Evolutionary conservation across 2,797 vertebrate species (phyloP), one percentile per base, ranked within the genome.

Genomic region (Dermochelys coriacea): DNA sequence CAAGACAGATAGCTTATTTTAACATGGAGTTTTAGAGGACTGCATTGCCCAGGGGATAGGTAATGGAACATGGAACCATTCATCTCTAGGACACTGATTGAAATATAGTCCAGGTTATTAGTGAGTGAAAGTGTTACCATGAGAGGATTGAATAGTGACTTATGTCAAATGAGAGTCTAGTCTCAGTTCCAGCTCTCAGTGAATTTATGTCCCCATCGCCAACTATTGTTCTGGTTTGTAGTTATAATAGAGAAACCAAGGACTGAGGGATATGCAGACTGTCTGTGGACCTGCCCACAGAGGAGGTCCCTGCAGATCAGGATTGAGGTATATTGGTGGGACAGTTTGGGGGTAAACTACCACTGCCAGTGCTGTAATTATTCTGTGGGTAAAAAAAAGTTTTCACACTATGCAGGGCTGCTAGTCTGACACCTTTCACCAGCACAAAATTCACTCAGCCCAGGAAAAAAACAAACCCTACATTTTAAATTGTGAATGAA

Each of bases 241-340:
- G 19, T 34, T 68, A 19, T 77, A 8, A 8, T 3, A 82, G 64
- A 61, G 81, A 91, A 80, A 82, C 15, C 41, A 34, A 57, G 11
- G 34, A 11, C 11, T 52, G 79, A 34, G 75, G 61, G 12, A 47
- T 1, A 41, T 0, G 27, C 12, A 57, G 34, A 7, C 25, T 9
- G n/a, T 9, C 12, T 31, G 4, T 14, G 41, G 14, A 29, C 25
- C 57, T 64, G 27, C 21, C 47, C 68, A 54, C 45, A 61, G 51
- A 37, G 6, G 75, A 59, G 25, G 5, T 85, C 77, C 52, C 59
- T 47, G 4, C 25, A 14, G n/a, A 27, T 31, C 55, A 68, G 37
- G 77, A 79, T 29, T n/a, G 4, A 25, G 0, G 0, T 7, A 41
- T 21, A 8, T 6, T 37, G 78, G 45, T 14, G 29, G 77, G 57